These are phyloP conservation scores for Ptychochromis oligacanthus DNA, from an alignment of 2,113 vertebrate species.

Conservation along the genomic window DNA sequence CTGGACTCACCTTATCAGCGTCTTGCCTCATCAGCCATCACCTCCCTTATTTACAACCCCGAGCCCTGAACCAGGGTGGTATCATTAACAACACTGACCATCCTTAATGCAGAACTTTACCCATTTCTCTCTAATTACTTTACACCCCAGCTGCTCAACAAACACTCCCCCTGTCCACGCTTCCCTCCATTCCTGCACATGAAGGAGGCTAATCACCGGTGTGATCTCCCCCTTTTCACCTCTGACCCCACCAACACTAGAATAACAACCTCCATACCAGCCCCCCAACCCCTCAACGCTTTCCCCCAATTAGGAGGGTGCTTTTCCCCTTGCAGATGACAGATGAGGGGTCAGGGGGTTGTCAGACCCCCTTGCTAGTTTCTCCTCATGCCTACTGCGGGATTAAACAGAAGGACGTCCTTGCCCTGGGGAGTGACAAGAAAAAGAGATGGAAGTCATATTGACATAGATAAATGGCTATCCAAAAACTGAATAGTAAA, in stretches of 20 bases:
- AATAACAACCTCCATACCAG: conserved; percentile 75
- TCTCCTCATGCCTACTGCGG: conserved; percentile 48
- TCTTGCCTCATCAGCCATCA: not conserved
- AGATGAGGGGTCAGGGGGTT: conserved; percentile 76
- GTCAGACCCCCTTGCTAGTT: conserved; percentile 72
- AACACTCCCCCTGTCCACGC: conserved; percentile 16
- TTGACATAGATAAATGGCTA: conserved; percentile 65
- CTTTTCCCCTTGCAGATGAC: conserved; percentile 75
- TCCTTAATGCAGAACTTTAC: conserved; percentile 8
- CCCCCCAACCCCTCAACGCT: conserved; percentile 51
- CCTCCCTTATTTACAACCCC: not conserved
- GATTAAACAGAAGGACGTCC: conserved; percentile 64
- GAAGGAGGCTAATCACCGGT: conserved; percentile 73
- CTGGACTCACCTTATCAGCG: not conserved
- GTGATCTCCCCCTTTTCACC: conserved; percentile 76
- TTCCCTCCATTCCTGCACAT: conserved; percentile 48
- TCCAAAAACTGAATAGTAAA: conserved; percentile 27
- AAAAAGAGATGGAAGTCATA: conserved; percentile 51
- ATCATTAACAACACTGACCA: conserved; percentile 9
- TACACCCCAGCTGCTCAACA: conserved; percentile 55
- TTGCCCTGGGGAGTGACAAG: conserved; percentile 54
- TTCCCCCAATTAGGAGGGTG: conserved; percentile 73
- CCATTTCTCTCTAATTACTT: conserved; percentile 56
- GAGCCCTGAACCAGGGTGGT: conserved; percentile 16
- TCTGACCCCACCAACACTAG: conserved; percentile 75